These are phyloP conservation scores for Zophobas morio DNA, from an alignment of 1,140 invertebrate species.

Conservation along the genomic window DNA sequence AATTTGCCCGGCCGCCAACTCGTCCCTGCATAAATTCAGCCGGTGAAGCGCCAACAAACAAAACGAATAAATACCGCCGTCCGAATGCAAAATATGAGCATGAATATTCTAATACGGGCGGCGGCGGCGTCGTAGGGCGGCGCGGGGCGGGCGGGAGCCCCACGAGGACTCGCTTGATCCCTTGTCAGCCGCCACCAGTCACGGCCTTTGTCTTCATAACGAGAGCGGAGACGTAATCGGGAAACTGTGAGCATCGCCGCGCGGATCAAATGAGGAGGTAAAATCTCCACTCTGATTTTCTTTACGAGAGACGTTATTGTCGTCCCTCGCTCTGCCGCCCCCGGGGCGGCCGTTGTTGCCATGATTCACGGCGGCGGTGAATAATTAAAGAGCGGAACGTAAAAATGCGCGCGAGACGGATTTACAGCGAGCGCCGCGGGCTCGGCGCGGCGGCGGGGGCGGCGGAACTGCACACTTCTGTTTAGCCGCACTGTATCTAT, in stretches of 20 bases:
- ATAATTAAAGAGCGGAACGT: slow-evolving; percentile 46
- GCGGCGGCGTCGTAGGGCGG: slow-evolving; percentile 3
- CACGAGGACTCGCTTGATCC: slow-evolving; percentile 40
- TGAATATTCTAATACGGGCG: slow-evolving; percentile 47
- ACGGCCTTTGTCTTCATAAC: slow-evolving; percentile 45
- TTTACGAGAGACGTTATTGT: slow-evolving; percentile 32
- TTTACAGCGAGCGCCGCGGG: not conserved
- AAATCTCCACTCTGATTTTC: slow-evolving; percentile 42
- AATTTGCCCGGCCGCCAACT: not conserved
- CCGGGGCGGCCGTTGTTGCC: slow-evolving; percentile 23
- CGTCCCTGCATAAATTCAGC: slow-evolving; percentile 12
- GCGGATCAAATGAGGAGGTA: slow-evolving; percentile 47
- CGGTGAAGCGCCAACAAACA: slow-evolving; percentile 33
- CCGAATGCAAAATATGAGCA: slow-evolving; percentile 47
- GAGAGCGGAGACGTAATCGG: slow-evolving; percentile 42
- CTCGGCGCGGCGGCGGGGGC: too few species aligned
- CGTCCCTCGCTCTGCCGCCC: not conserved
- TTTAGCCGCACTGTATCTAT: too few species aligned
- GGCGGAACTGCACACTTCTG: too few species aligned
- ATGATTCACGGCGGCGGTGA: slow-evolving; percentile 45
- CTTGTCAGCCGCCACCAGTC: slow-evolving; percentile 42
- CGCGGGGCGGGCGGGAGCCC: slow-evolving; percentile 14
- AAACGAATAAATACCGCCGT: slow-evolving; percentile 44
- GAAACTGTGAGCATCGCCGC: slow-evolving; percentile 47
- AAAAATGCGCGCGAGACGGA: slow-evolving; percentile 44